Conservation (phyloP, 2,797 vertebrate species). For the Sebastes matsubarae region DNA sequence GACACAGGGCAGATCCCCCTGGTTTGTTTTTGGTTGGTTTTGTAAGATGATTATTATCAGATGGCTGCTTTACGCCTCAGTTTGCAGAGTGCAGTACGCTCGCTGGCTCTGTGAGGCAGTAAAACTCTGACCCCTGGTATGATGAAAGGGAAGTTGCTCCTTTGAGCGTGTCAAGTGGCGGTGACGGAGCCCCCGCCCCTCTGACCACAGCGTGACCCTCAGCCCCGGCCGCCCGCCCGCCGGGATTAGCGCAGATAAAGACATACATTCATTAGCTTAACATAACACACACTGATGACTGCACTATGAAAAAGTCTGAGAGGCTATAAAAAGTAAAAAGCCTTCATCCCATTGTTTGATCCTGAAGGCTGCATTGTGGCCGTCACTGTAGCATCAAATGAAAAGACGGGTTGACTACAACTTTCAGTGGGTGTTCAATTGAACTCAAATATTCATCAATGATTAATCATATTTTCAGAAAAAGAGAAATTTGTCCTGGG, state of each 20-base stretch:
- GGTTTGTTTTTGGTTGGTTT: conserved; percentile 1
- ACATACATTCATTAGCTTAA: conserved; percentile 62
- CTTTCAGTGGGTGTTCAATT: not conserved
- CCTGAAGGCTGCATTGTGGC: not conserved
- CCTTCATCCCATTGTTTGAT: conserved; percentile 10
- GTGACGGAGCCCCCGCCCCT: conserved; percentile 59
- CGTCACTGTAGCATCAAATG: not conserved
- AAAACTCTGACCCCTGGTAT: conserved; percentile 80
- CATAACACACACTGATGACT: conserved; percentile 37
- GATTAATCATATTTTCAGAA: not conserved
- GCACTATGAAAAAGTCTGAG: conserved; percentile 1
- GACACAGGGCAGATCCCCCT: not conserved
- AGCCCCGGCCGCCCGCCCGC: conserved; percentile 18
- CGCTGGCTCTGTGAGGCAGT: conserved; percentile 61
- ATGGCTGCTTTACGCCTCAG: conserved; percentile 53
- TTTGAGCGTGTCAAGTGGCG: conserved; percentile 78
- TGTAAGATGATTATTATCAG: conserved; percentile 65
- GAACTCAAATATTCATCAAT: not conserved
- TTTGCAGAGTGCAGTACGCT: conserved; percentile 61
- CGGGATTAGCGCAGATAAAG: conserved; percentile 68
- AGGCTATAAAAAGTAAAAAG: conserved; percentile 9
- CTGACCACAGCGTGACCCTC: conserved; percentile 77
- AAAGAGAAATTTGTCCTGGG: not conserved
- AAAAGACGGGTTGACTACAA: not conserved
- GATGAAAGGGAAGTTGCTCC: conserved; percentile 81